Percentiles rank a stretch among this genome's conserved stretches.
Conservation (phyloP, 2,113 vertebrate species). For the Anseranas semipalmata region DNA sequence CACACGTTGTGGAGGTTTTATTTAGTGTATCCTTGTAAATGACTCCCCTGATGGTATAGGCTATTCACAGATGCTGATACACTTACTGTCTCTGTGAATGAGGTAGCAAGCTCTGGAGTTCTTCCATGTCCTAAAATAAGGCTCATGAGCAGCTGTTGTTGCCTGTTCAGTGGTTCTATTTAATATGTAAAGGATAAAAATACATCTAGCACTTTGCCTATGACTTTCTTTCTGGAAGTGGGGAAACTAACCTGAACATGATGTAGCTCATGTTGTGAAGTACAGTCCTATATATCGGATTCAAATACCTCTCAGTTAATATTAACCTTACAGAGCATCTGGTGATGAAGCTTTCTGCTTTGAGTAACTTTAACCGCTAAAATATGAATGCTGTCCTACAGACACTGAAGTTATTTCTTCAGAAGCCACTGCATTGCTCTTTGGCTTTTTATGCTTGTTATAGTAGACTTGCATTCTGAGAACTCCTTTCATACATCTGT, state of each 20-base stretch:
- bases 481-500: background rate
- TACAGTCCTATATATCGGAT: background rate
- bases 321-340: background rate
- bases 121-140: slow-evolving; percentile 48
- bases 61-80: slow-evolving; percentile 49
- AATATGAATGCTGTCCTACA: background rate
- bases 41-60: slow-evolving; percentile 53
- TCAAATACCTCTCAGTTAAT: background rate
- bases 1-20: slow-evolving; percentile 69
- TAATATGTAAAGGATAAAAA: slow-evolving; percentile 39
- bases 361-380: background rate
- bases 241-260: background rate
- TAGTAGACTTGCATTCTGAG: slow-evolving; percentile 22
- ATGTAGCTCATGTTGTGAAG: background rate
- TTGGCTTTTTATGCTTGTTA: background rate
- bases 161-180: slow-evolving; percentile 25
- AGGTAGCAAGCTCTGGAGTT: slow-evolving; percentile 69
- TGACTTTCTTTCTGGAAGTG: background rate
- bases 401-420: background rate
- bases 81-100: slow-evolving; percentile 65
- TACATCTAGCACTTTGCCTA: background rate
- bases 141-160: slow-evolving; percentile 47
- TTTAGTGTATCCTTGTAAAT: slow-evolving; percentile 71
- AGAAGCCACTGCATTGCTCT: slow-evolving; percentile 13
- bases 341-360: background rate